Base-by-base conservation (phyloP, 2,888 invertebrate genomes). In the Coelopa pilipes region DNA sequence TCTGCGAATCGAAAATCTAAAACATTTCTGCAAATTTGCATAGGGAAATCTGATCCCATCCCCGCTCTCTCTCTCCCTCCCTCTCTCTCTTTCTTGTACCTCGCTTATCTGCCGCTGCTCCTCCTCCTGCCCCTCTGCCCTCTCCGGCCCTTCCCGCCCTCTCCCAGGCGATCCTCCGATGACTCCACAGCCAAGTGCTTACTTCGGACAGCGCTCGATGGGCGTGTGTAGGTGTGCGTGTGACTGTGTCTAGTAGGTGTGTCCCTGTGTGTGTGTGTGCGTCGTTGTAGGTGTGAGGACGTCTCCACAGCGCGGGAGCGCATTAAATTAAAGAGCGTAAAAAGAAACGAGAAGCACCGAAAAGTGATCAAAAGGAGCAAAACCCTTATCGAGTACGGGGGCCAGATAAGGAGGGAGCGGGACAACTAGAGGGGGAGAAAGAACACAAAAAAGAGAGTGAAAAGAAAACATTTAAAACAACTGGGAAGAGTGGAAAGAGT, bases 1-100 rank as follows among this genome's bases (percentile, higher is more conserved):
- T 13, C 66, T 66, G 19, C 34, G 34, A 34, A 34, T 34, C 49
- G 49, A 49, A 66, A 66, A 66, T 66, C 66, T 50, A 66, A 66
- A 66, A 66, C 53, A 53, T 53, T 15, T 53, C 53, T 53, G 10
- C 53, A 53, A 53, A 53, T 53, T 53, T 53, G 53, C 53, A 53
- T 53, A 53, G 10, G 10, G 53, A 53, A 53, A 53, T 53, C 53
- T 53, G 53, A 53, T 53, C 53, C 10, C n/a, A 15, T 13, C 3
- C 53, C 3, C 10, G 2, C n/a, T 15, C n/a, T n/a, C n/a, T 53
- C 53, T 34, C 34, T 34, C 34, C 34, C 34, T 34, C 34, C 7
- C 34, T 34, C 34, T 34, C 34, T 34, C 34, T 34, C 34, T 34
- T 34, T 34, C 34, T 34, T 2, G 7, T 34, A 34, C 34, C 34